A percentile compares a stretch with the other conserved stretches of the same genome.
Evolutionary conservation across 2,888 invertebrate genomes (phyloP).

Genomic region (Altica lythri): DNA sequence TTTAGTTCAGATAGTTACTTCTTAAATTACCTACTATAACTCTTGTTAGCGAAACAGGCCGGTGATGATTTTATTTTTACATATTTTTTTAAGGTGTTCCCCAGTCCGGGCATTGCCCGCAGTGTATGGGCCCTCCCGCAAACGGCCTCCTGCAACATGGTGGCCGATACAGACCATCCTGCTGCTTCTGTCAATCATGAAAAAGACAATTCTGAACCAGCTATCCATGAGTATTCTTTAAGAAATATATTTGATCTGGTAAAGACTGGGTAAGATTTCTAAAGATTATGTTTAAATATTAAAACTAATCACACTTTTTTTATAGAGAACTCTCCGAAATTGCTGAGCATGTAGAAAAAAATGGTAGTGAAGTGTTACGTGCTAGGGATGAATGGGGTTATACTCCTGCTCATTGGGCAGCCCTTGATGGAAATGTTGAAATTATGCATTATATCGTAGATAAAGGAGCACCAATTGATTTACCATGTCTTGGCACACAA

Average conservation of each 20-base stretch:
- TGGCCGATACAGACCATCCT: slow-evolving; percentile 68
- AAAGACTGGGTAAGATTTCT: slow-evolving; percentile 69
- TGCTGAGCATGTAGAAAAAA: slow-evolving; percentile 81
- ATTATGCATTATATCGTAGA: slow-evolving; percentile 87
- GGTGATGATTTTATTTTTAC: too few relatives aligned
- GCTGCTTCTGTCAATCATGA: slow-evolving; percentile 57
- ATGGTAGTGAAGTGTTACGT: slow-evolving; percentile 75
- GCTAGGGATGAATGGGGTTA: slow-evolving; percentile 91
- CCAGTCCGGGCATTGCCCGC: slow-evolving; percentile 87
- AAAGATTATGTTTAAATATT: neutral
- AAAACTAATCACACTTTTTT: slow-evolving; percentile 29
- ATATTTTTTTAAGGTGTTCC: too few relatives aligned
- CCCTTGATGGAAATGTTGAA: slow-evolving; percentile 87
- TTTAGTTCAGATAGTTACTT: too few relatives aligned
- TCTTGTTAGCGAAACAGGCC: too few relatives aligned
- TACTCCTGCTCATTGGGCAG: slow-evolving; percentile 92
- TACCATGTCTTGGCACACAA: slow-evolving; percentile 85
- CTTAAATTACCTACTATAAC: too few relatives aligned
- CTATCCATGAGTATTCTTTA: slow-evolving; percentile 62
- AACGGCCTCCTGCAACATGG: slow-evolving; percentile 79
- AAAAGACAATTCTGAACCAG: slow-evolving; percentile 59
- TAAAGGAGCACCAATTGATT: slow-evolving; percentile 80
- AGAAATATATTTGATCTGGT: slow-evolving; percentile 81
- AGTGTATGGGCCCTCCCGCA: slow-evolving; percentile 87
- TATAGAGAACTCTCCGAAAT: slow-evolving; percentile 80